These are phyloP conservation scores for Cenopis cana DNA, from an alignment of 2,888 invertebrate species.

Conservation along the genomic window DNA sequence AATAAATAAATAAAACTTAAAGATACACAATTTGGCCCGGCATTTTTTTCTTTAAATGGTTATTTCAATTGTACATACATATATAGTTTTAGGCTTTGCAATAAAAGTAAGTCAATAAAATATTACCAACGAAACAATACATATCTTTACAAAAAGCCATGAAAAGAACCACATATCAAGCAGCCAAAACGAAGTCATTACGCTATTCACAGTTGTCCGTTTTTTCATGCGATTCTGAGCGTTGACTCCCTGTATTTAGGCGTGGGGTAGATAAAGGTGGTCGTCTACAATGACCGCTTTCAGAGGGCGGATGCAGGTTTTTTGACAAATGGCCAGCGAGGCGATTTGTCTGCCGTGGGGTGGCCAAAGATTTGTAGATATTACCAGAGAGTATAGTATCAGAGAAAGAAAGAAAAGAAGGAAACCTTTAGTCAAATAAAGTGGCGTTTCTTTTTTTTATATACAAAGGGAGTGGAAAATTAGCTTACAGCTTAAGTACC, in stretches of 20 bases:
- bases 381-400: neutral
- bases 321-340: constrained; percentile 83
- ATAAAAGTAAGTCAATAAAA: no score
- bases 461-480: no score
- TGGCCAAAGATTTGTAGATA: constrained; percentile 66
- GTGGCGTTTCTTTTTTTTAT: no score
- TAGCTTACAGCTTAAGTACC: no score
- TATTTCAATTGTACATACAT: no score
- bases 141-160: constrained; percentile 46
- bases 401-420: no score
- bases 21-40: no score
- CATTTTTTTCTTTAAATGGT: no score
- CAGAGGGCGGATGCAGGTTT: constrained; percentile 82
- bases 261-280: constrained; percentile 47
- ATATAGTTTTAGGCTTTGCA: no score
- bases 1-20: no score
- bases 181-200: constrained; percentile 57
- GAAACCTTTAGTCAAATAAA: no score
- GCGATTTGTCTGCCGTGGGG: constrained; percentile 82
- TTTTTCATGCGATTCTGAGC: constrained; percentile 50
- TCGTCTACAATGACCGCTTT: constrained; percentile 74
- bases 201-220: constrained; percentile 58
- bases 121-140: constrained; percentile 45
- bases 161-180: constrained; percentile 52
- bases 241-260: constrained; percentile 52